A percentile compares a stretch with the other conserved stretches of the same genome.
phyloP scores from a whole-genome alignment of 2,888 invertebrate species.

The Melikaiella ostensackeni region DNA sequence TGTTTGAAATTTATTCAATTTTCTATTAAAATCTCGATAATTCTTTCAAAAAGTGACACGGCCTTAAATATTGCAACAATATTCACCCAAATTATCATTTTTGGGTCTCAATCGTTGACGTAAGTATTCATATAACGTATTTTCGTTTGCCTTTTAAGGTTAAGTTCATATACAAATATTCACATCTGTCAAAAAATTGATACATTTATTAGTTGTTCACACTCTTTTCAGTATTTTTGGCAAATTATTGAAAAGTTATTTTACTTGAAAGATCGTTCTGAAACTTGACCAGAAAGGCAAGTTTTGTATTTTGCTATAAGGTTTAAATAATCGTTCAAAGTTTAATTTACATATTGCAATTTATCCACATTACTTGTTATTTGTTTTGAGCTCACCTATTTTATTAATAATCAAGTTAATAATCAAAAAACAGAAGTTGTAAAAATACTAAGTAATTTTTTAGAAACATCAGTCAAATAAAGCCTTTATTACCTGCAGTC shows the following conservation, averaged over 20 bases:
- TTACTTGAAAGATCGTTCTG: background rate
- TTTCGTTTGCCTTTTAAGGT: background rate
- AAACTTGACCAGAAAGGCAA: background rate
- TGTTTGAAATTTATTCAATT: background rate
- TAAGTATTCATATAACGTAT: background rate
- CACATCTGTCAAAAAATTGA: background rate
- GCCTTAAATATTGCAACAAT: background rate
- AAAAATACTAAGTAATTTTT: too few species aligned
- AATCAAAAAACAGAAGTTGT: too few species aligned
- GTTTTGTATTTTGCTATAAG: background rate
- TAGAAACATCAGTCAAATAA: too few species aligned
- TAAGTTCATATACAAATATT: background rate
- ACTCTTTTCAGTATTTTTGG: background rate
- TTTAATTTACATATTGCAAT: background rate
- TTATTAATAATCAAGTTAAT: background rate
- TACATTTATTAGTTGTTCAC: background rate
- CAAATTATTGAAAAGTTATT: background rate
- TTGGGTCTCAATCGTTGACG: background rate
- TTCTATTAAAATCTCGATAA: background rate
- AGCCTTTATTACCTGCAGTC: too few species aligned
- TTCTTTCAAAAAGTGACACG: background rate
- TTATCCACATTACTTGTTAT: background rate
- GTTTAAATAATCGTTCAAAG: background rate
- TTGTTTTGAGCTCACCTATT: background rate
- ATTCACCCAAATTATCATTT: background rate